Evolutionary conservation across 2,113 vertebrate species (phyloP), one percentile per base, ranked within the genome.

Genomic region (Pelvicachromis taeniatus): DNA sequence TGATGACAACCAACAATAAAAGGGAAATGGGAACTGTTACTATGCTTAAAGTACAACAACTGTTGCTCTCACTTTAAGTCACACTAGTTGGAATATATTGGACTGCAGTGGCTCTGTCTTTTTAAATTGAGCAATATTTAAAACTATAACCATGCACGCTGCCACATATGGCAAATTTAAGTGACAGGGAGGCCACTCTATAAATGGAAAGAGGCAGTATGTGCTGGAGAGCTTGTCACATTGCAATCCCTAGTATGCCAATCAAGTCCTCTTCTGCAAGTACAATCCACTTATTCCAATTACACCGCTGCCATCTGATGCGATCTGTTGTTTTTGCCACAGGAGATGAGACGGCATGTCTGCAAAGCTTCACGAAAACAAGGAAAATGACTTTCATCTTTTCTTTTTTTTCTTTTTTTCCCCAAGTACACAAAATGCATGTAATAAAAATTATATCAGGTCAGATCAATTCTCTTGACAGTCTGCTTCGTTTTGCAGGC

Each of bases 201-300:
- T 81, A 85, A 89, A 87, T 91, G 78, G 59, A 80, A 92, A 82
- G 68, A 4, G 55, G 52, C 77, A 82, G 77, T n/a, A 21, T 61
- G 83, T 52, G 77, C 42, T n/a, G 2, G 48, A 17, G 35, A 85
- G 80, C 35, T 85, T 88, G 87, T 80, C 86, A 90, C 42, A n/a
- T 52, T 80, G 77, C 42, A 63, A 19, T 65, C 33, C 61, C 61
- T 13, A 33, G 23, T 53, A 58, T 53, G 88, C 58, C 90, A 89
- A 40, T 91, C 90, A 86, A 84, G 56, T 38, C 23, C 45, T 84
- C 78, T 29, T 78, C 58, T 11, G 13, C 7, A n/a, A 70, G 56
- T 52, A 17, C 56, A 77, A 77, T 58, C 16, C 45, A 83, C 80
- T 91, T 77, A 48, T 78, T 84, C 61, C 61, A 87, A 77, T 83